Base-by-base conservation (phyloP, 2,113 vertebrate genomes). In the Otocyon megalotis region DNA sequence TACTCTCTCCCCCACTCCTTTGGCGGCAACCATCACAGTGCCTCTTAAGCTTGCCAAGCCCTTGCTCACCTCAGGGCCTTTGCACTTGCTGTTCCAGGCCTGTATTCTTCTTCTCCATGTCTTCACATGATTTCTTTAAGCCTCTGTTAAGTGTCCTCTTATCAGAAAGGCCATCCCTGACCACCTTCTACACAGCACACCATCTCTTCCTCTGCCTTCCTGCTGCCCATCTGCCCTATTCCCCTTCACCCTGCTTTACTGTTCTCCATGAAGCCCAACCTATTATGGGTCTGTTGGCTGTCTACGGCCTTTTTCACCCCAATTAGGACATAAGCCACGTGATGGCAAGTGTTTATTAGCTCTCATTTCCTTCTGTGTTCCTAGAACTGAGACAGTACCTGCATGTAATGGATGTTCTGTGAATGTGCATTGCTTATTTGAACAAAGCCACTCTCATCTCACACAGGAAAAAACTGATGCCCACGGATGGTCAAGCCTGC, bases 251-350 rank as follows among this genome's bases (percentile, higher is more conserved):
- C n/a, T 20, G 14, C 20, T 17, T 37, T 19, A 7, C 8, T 1
- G 8, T 5, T 71, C 53, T 26, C 85, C 13, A 13, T 0, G 32
- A 77, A 48, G 48, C 48, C 19, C 13, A 8, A 5, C 13, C 5
- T 1, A 11, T n/a, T 4, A 3, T 0, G 20, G 16, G 5, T 65
- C 35, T 85, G 35, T 15, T 5, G 54, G 8, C 3, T 32, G 10
- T 24, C 1, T 10, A 7, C 0, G 17, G n/a, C 30, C 28, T 67
- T 67, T 28, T 60, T 71, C n/a, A 4, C 37, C 15, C 80, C 50
- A 20, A 16, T 15, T 19, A 4, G 24, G n/a, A 16, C 0, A 0
- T 5, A 14, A 62, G 72, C 11, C 20, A 2, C 0, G 2, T 2
- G 37, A 58, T 0, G 26, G 35, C 56, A 12, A 37, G 6, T 1